Evolutionary conservation across 2,888 invertebrate genomes (phyloP), one percentile per base, ranked within the genome.

Genomic region (Philopedon plagiatum): DNA sequence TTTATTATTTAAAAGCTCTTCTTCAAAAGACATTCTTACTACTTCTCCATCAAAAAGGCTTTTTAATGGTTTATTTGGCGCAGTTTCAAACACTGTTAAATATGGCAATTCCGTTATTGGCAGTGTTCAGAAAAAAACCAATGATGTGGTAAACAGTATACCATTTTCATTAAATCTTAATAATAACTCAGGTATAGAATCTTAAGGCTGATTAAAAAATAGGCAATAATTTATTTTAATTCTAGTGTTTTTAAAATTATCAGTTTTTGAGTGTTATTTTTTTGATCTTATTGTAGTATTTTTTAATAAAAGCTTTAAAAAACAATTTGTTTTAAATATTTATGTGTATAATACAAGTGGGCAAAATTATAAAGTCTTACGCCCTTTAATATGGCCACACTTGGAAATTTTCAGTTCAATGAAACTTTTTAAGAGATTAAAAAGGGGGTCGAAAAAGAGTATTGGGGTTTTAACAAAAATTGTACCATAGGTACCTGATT

Each of bases 81-180:
- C 90, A 9, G 83, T 85, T 29, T 86, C 87, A 58, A 88, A 85
- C 34, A 90, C 90, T 1, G 87, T 90, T 4, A 90, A 88, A 79
- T 90, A 89, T 81, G 90, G 90, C 5, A 89, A 89, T 81, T 87
- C 89, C 58, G 85, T 91, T 67, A 82, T 90, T 39, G 89, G 88
- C 81, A 87, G 85, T 18, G 88, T 90, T 3, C 89, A 90, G 51
- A 89, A 89, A 81, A 86, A 83, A 77, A 89, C 89, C 2, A 88
- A 87, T 75, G 86, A 76, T 61, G 79, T 81, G 5, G 81, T 81
- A 7, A 78, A 73, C 62, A 79, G 76, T 75, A 78, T 79, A 65
- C 79, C 80, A 0, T 74, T 67, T 56, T 57, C 29, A 11, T 60
- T 69, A 23, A 69, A 63, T 18, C 39, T 56, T 18, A 69, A 62